Conservation (phyloP, 2,113 vertebrate species). For the Falco punctatus region DNA sequence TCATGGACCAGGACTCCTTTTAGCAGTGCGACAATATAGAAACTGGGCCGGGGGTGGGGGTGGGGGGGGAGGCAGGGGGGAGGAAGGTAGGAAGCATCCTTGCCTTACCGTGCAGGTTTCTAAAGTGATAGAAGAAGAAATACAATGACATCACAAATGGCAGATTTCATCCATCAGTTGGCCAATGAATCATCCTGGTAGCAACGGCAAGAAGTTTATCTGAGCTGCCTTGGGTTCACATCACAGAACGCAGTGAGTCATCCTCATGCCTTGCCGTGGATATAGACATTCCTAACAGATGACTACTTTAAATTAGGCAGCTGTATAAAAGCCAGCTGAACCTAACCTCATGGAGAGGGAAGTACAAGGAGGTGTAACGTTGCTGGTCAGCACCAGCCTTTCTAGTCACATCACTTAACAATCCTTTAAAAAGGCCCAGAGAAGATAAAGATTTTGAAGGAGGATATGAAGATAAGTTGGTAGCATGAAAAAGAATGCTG, state of each 20-base stretch:
- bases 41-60: no score
- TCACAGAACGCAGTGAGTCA: fast-evolving
- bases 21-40: background rate
- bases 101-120: background rate
- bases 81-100: no score
- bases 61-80: background rate
- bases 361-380: background rate
- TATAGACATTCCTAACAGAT: fast-evolving
- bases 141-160: background rate
- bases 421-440: background rate
- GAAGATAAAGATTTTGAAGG: background rate
- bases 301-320: background rate
- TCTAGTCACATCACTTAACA: background rate
- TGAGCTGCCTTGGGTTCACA: background rate
- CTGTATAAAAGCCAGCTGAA: background rate
- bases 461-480: fast-evolving
- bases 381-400: background rate
- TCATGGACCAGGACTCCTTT: background rate
- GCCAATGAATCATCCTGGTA: background rate
- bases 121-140: background rate
- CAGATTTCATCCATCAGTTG: background rate
- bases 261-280: background rate
- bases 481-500: background rate
- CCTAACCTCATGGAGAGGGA: background rate
- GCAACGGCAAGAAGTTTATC: background rate